Evolutionary conservation across 2,113 vertebrate species (phyloP).

Genomic region (Nycticorax nycticorax): DNA sequence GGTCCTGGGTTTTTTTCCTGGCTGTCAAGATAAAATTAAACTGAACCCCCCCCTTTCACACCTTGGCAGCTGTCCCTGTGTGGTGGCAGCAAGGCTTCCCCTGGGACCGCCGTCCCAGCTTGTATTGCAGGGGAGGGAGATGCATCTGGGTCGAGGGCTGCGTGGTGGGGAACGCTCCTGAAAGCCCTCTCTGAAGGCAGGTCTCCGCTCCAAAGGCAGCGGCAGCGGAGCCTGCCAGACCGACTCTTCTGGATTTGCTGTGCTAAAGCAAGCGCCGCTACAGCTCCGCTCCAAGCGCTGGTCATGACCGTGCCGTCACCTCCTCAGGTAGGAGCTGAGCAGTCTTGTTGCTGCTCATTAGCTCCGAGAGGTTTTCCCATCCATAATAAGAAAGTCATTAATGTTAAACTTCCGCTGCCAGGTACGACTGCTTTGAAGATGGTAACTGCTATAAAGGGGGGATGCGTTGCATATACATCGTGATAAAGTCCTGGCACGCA

Average conservation of each 20-base stretch:
- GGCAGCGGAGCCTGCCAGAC: background rate
- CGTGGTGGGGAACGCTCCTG: background rate
- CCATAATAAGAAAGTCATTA: slow-evolving; percentile 46
- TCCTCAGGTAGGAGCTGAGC: background rate
- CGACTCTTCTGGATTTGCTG: background rate
- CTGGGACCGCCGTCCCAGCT: background rate
- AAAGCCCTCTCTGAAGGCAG: background rate
- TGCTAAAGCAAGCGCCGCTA: background rate
- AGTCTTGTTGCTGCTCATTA: slow-evolving; percentile 41
- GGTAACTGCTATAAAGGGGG: background rate
- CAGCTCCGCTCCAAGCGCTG: background rate
- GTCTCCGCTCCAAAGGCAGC: background rate
- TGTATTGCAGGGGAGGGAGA: background rate
- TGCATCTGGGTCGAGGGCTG: background rate
- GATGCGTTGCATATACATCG: background rate
- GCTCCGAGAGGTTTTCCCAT: slow-evolving; percentile 18
- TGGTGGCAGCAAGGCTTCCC: background rate
- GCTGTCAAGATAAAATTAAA: background rate
- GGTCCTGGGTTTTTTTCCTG: background rate
- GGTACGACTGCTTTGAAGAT: slow-evolving; percentile 8
- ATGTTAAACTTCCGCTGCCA: slow-evolving; percentile 26
- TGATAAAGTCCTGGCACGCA: background rate
- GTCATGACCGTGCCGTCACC: background rate
- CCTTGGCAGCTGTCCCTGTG: background rate
- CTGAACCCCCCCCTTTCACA: background rate